phyloP scores from a whole-genome alignment of 1,140 invertebrate genomes.

The Mactra quadrangularis region DNA sequence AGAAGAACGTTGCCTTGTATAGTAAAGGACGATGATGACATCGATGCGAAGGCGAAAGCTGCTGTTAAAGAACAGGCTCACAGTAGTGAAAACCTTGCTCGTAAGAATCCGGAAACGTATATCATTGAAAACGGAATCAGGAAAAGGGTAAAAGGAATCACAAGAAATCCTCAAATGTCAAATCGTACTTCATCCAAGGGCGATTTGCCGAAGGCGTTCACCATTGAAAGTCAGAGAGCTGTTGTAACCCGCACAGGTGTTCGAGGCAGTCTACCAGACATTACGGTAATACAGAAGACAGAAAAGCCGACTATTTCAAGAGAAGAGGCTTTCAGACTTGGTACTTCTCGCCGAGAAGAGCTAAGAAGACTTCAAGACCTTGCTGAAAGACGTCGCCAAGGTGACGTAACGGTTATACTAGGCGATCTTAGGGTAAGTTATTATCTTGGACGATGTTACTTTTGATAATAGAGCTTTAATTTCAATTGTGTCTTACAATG shows the following conservation, averaged over 20 bases:
- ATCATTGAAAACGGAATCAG: constrained; percentile 84
- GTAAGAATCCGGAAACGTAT: constrained; percentile 80
- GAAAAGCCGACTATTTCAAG: constrained; percentile 91
- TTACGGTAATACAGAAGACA: constrained; percentile 85
- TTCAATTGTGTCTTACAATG: too few species aligned
- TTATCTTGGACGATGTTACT: too few species aligned
- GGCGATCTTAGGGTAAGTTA: constrained; percentile 92
- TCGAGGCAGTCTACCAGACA: constrained; percentile 92
- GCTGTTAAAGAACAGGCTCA: constrained; percentile 72
- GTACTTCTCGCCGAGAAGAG: constrained; percentile 96
- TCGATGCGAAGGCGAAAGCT: constrained; percentile 62
- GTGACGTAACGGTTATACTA: constrained; percentile 82
- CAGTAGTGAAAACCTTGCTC: constrained; percentile 79
- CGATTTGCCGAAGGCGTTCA: constrained; percentile 84
- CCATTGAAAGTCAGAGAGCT: constrained; percentile 92
- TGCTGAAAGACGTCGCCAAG: constrained; percentile 87
- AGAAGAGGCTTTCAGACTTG: constrained; percentile 97
- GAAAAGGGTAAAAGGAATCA: constrained; percentile 80
- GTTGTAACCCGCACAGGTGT: constrained; percentile 59
- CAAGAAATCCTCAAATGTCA: constrained; percentile 61
- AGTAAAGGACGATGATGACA: constrained; percentile 67
- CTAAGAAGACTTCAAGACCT: constrained; percentile 95
- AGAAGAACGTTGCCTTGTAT: constrained; percentile 82
- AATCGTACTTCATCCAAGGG: constrained; percentile 73
- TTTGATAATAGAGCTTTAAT: neutral